phyloP scores from a whole-genome alignment of 2,888 invertebrate species.

The Scaeva pyrastri region DNA sequence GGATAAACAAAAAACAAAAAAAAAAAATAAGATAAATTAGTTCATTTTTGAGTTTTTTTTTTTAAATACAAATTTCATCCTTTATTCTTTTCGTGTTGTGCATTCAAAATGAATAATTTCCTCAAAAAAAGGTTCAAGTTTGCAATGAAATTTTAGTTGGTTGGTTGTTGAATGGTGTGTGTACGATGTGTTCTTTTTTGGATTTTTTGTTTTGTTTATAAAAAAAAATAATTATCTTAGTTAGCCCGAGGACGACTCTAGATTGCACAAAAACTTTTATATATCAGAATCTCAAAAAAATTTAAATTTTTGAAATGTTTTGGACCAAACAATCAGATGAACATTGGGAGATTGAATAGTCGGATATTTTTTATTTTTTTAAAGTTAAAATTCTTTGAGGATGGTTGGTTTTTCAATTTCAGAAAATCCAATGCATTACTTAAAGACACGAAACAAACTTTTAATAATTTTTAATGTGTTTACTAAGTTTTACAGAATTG shows the following conservation, averaged over 20 bases:
- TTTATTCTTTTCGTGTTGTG: conserved; percentile 30
- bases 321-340: not conserved
- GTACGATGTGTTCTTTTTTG: not conserved
- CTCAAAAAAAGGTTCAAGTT: conserved; percentile 25
- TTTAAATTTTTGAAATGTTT: not conserved
- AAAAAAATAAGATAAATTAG: conserved; percentile 15
- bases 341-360: not conserved
- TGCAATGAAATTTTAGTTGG: conserved; percentile 21
- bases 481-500: too few relatives aligned
- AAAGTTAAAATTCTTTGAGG: too few relatives aligned
- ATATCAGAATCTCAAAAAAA: not conserved
- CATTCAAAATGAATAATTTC: conserved; percentile 26
- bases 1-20: not conserved
- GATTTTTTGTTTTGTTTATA: not conserved
- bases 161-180: not conserved
- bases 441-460: too few relatives aligned
- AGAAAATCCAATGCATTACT: too few relatives aligned
- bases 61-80: conserved; percentile 9
- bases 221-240: conserved; percentile 34
- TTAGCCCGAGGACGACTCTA: not conserved
- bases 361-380: too few relatives aligned
- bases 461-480: too few relatives aligned
- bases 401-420: too few relatives aligned
- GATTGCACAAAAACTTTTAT: not conserved
- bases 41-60: conserved; percentile 24